Evolutionary conservation across 2,888 invertebrate genomes (phyloP), one percentile per base, ranked within the genome.

Genomic region (Scaeva pyrastri): DNA sequence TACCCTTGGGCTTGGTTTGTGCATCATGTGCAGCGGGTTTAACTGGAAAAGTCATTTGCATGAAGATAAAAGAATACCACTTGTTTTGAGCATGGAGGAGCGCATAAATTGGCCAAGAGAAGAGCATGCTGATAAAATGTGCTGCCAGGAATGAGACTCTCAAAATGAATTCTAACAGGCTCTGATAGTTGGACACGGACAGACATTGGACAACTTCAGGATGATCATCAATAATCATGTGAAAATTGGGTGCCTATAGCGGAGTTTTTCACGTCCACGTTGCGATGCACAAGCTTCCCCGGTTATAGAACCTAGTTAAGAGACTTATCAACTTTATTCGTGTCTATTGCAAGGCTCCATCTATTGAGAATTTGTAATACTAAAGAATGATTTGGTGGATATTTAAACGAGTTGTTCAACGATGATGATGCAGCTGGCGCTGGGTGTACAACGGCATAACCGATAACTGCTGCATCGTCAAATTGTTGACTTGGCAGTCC

Each of bases 161-260:
- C 52, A 60, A 31, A 62, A 77, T 77, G 77, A 31, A 45, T 52
- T 19, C 70, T 60, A 19, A 31, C 26, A 48, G 16, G 12, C n/a
- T 14, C 23, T 45, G 58, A 55, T 71, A 11, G 39, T 12, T 39
- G 52, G 31, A 31, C 31, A 31, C 8, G 31, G 31, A 31, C 31
- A 31, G 31, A 31, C 31, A 31, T 26, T 23, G 73, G 64, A n/a
- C 48, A 68, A 55, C 23, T 70, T 45, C 36, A 75, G 75, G 52
- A 80, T 43, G 60, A 45, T 55, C 80, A 75, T 80, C 80, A 70
- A 80, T 80, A 68, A 80, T 70, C 80, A 62, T 80, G 79, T 75
- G 39, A 19, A 73, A 79, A 79, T 73, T 66, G 79, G 56, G 48
- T 66, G 48, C 74, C 64, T 79, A 31, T 31, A 79, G 74, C 74